A percentile compares a stretch with the other conserved stretches of the same genome.
phyloP scores from a whole-genome alignment of 1,140 invertebrate genomes.

The Camponotus vicinus region DNA sequence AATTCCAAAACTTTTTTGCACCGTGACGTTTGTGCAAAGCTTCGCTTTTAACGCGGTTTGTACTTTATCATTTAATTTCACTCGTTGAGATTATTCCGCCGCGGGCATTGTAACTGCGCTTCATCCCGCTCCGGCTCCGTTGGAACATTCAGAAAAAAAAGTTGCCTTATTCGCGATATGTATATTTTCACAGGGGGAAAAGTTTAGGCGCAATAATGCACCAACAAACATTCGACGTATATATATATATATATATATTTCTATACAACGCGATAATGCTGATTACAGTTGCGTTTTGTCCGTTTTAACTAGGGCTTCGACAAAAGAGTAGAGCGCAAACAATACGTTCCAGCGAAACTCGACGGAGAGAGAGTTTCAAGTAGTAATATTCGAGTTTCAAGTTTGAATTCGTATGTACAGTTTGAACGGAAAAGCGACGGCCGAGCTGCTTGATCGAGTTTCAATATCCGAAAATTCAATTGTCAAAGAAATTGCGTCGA shows the following conservation, averaged over 20 bases:
- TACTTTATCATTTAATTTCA: constrained; percentile 59
- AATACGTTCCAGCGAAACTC: not conserved
- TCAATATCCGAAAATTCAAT: constrained; percentile 4
- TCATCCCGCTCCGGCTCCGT: constrained; percentile 5
- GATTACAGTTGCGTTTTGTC: not conserved
- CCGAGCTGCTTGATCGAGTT: constrained; percentile 23
- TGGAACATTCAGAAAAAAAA: constrained; percentile 46
- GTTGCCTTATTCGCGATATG: not conserved
- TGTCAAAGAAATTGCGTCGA: constrained; percentile 4
- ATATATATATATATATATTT: not conserved
- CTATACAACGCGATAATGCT: not conserved
- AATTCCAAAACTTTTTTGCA: constrained; percentile 57
- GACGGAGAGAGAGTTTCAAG: not conserved
- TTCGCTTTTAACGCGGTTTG: constrained; percentile 55
- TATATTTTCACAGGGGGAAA: not conserved
- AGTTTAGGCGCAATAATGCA: not conserved
- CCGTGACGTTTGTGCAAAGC: constrained; percentile 55
- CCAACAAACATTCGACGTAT: not conserved
- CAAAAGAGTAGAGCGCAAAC: not conserved
- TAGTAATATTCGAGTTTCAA: constrained; percentile 8
- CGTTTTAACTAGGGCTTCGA: not conserved
- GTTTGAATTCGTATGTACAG: not conserved
- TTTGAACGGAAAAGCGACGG: not conserved
- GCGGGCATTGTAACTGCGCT: constrained; percentile 29
- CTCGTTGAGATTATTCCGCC: constrained; percentile 60